Conservation (phyloP, 2,888 invertebrate genomes). For the Dioctria rufipes region DNA sequence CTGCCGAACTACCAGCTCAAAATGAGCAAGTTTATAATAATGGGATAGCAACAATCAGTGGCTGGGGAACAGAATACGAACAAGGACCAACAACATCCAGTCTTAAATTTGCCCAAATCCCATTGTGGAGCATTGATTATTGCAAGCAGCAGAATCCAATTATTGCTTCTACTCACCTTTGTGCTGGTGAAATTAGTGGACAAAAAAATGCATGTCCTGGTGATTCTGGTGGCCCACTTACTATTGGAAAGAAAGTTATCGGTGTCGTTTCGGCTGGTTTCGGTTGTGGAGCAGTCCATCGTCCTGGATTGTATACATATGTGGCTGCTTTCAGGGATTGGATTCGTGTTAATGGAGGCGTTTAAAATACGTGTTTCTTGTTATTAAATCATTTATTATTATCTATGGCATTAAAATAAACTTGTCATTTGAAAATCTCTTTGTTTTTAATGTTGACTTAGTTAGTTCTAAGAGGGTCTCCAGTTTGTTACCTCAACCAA, state of each 20-base stretch:
- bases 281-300: constrained; percentile 21
- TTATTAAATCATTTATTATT: too few species aligned
- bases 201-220: constrained; percentile 61
- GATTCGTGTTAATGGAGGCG: not conserved
- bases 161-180: constrained; percentile 69
- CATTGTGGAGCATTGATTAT: not conserved
- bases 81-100: constrained; percentile 1
- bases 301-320: constrained; percentile 40
- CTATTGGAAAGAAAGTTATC: constrained; percentile 11
- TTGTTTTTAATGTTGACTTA: too few species aligned
- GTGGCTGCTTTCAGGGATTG: constrained; percentile 16
- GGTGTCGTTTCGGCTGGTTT: constrained; percentile 46
- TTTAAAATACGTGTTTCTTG: too few species aligned
- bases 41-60: constrained; percentile 39
- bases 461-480: too few species aligned
- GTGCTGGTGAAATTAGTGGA: constrained; percentile 73
- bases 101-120: not conserved
- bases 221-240: constrained; percentile 51
- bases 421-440: too few species aligned
- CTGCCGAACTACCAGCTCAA: constrained; percentile 3
- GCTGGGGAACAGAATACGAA: constrained; percentile 55
- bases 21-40: constrained; percentile 11
- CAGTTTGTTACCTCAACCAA: too few species aligned
- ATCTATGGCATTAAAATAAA: too few species aligned
- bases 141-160: constrained; percentile 64